Conservation (phyloP, 2,888 invertebrate species). For the Cosmia trapezina region DNA sequence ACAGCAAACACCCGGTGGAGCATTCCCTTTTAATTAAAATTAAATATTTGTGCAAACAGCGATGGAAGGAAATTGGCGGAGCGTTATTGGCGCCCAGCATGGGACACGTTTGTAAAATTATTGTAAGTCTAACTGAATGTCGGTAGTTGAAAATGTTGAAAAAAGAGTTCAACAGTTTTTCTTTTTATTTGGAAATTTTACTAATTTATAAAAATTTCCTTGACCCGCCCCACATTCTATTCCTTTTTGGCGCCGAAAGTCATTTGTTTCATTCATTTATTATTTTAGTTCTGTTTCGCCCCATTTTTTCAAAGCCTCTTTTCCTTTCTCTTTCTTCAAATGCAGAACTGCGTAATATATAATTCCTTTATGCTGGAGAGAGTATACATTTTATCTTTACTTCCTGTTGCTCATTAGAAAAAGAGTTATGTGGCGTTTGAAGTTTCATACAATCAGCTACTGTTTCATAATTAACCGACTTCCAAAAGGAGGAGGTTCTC, state of each 20-base stretch:
- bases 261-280: background rate
- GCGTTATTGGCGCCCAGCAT: slow-evolving; percentile 48
- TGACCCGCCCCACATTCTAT: too few relatives aligned
- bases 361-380: background rate
- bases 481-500: too few relatives aligned
- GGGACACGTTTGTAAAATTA: slow-evolving; percentile 22
- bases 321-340: background rate
- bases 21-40: slow-evolving; percentile 40
- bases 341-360: background rate
- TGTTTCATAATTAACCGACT: slow-evolving; percentile 22
- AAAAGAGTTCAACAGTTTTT: background rate
- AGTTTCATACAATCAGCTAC: slow-evolving; percentile 26
- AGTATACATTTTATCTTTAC: background rate
- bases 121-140: background rate
- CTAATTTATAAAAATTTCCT: too few relatives aligned
- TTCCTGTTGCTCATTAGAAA: slow-evolving; percentile 7
- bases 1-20: slow-evolving; percentile 11
- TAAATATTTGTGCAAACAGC: slow-evolving; percentile 31
- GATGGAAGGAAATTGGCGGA: slow-evolving; percentile 9
- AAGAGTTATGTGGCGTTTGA: slow-evolving; percentile 22
- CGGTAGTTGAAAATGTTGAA: background rate
- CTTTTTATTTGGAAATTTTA: background rate
- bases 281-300: background rate
- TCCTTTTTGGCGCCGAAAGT: background rate
- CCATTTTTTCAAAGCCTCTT: background rate